Evolutionary conservation across 2,113 vertebrate species (phyloP), one percentile per base, ranked within the genome.

Genomic region (Phoenicopterus ruber): DNA sequence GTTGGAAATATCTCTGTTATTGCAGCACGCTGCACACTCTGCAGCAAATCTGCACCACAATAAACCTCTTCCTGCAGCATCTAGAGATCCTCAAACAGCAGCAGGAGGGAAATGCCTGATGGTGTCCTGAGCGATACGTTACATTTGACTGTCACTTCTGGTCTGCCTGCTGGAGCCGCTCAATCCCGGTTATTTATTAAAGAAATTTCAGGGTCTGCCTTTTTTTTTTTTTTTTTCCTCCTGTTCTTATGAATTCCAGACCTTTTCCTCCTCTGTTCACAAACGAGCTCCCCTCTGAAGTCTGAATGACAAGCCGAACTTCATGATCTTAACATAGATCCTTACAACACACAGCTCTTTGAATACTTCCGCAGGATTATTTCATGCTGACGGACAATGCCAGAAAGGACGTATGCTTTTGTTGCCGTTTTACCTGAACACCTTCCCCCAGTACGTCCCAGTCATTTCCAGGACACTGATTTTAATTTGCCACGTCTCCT

Each of bases 11-110:
- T 90, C 85, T 83, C 91, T 88, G 85, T 88, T 91, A 88, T 92
- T 97, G 95, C 94, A 97, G 94, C 90, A 91, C 57, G 62, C 93
- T 97, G 81, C 92, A 90, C 77, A 50, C 92, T 77, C 94, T 93
- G 92, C 93, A 96, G 96, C 93, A 97, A 96, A 94, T 95, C 93
- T 94, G 96, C 77, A 86, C 94, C 67, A 87, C 84, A 94, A 95
- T 92, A 91, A 95, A 92, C 84, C 96, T 94, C 82, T 66, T 96
- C 83, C 94, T 86, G 95, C 88, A 94, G 86, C 24, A 93, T 88
- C 73, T 14, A 82, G 66, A 92, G 58, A 96, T 86, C 67, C 76
- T 71, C 83, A 67, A 89, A 80, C 76, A 97, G 89, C 88, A 93
- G 84, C 92, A 76, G 88, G 84, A 86, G 70, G 81, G 89, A 96